Evolutionary conservation across 2,888 invertebrate genomes (phyloP).

Genomic region (Ectobius pallidus): DNA sequence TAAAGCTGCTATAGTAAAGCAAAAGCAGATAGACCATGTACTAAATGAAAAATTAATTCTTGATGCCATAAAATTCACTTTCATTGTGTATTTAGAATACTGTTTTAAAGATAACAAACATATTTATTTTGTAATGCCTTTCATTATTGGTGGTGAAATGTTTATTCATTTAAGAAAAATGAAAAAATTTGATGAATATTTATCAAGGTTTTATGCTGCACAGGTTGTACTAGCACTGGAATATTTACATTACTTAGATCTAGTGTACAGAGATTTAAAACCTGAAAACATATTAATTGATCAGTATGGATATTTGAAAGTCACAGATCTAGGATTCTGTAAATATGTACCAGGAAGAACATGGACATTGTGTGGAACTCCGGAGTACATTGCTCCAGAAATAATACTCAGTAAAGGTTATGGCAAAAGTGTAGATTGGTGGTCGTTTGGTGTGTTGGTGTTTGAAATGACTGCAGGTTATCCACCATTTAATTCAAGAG

Average conservation of each 20-base stretch:
- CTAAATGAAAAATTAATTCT: constrained; percentile 35
- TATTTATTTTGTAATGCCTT: constrained; percentile 37
- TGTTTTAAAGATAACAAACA: constrained; percentile 39
- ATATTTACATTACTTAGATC: constrained; percentile 36
- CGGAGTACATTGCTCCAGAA: constrained; percentile 38
- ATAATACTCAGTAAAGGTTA: constrained; percentile 37
- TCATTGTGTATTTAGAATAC: constrained; percentile 35
- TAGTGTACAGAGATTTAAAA: constrained; percentile 40
- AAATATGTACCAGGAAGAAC: constrained; percentile 32
- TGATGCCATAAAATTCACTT: constrained; percentile 35
- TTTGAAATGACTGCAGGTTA: constrained; percentile 93
- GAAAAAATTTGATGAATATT: constrained; percentile 38
- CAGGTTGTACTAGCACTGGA: constrained; percentile 38
- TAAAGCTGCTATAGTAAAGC: constrained; percentile 33
- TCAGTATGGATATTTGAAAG: constrained; percentile 37
- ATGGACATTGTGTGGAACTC: constrained; percentile 38
- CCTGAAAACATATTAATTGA: constrained; percentile 40
- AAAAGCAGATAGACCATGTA: constrained; percentile 38
- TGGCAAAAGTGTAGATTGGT: constrained; percentile 34
- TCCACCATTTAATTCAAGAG: constrained; percentile 96
- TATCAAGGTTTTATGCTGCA: constrained; percentile 39
- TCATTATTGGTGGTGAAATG: constrained; percentile 40
- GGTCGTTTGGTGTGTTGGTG: constrained; percentile 76
- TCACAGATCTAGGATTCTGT: constrained; percentile 39
- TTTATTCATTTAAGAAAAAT: constrained; percentile 32